phyloP scores from a whole-genome alignment of 2,113 vertebrate genomes.

The Callocephalon fimbriatum region DNA sequence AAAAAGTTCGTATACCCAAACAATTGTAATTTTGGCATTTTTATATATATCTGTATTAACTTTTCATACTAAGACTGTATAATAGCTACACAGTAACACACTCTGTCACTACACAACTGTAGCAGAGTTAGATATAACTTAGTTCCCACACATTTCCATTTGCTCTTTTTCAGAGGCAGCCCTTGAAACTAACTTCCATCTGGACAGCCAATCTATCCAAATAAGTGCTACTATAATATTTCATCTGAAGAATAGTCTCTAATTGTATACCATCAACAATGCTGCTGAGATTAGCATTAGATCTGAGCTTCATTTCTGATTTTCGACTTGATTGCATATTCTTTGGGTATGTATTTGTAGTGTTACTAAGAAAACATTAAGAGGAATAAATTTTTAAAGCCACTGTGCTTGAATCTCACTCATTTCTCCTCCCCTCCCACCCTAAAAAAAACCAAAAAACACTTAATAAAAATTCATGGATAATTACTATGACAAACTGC shows the following conservation, averaged over 20 bases:
- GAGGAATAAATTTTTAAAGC: constrained; percentile 11
- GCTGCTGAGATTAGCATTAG: constrained; percentile 1
- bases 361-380: constrained; percentile 4
- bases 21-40: neutral
- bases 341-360: neutral
- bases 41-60: neutral
- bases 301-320: neutral
- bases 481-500: neutral
- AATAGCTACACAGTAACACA: neutral
- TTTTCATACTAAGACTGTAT: neutral
- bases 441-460: neutral
- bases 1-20: neutral
- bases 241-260: constrained; percentile 14
- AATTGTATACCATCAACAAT: neutral
- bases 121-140: neutral
- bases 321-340: constrained; percentile 24
- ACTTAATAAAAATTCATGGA: neutral
- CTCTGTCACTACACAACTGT: neutral
- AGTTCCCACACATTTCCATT: neutral
- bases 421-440: neutral
- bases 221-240: neutral
- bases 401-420: neutral
- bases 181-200: neutral
- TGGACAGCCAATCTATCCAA: neutral
- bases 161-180: neutral